Evolutionary conservation across 2,113 vertebrate genomes (phyloP).

Genomic region (Tylochromis polylepis): DNA sequence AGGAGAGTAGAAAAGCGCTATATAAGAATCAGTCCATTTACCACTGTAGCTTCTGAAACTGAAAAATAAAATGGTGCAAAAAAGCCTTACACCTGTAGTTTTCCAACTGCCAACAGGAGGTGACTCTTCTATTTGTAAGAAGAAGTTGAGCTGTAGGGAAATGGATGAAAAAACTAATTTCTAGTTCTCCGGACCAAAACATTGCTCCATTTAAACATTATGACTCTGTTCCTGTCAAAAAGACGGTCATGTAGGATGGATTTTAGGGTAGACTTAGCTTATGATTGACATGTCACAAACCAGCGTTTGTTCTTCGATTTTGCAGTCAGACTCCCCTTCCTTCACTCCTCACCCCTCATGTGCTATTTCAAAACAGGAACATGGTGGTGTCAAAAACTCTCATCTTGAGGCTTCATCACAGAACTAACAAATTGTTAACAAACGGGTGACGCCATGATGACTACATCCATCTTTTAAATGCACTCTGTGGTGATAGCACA

Average conservation of each 20-base stretch:
- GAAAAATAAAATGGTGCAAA: neutral
- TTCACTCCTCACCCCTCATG: neutral
- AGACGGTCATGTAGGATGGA: neutral
- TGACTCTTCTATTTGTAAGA: neutral
- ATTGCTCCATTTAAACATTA: neutral
- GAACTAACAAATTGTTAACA: neutral
- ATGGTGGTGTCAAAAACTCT: neutral
- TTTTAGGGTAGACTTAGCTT: neutral
- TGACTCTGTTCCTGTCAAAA: neutral
- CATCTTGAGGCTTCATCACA: neutral
- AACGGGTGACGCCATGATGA: neutral
- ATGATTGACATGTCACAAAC: neutral
- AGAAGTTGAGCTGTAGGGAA: neutral
- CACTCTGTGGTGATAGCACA: neutral
- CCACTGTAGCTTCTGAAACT: neutral
- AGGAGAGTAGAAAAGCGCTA: too few relatives aligned
- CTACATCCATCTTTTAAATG: neutral
- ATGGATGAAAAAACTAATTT: rapidly evolving
- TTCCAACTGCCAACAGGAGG: neutral
- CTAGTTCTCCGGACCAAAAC: neutral
- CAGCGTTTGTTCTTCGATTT: neutral
- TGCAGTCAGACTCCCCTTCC: neutral
- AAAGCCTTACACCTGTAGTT: neutral
- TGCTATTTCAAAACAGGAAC: neutral
- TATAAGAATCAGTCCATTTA: too few relatives aligned